Percentiles rank a stretch among this genome's conserved stretches.
phyloP scores from a whole-genome alignment of 2,797 vertebrate species.

The Lophius americanus region DNA sequence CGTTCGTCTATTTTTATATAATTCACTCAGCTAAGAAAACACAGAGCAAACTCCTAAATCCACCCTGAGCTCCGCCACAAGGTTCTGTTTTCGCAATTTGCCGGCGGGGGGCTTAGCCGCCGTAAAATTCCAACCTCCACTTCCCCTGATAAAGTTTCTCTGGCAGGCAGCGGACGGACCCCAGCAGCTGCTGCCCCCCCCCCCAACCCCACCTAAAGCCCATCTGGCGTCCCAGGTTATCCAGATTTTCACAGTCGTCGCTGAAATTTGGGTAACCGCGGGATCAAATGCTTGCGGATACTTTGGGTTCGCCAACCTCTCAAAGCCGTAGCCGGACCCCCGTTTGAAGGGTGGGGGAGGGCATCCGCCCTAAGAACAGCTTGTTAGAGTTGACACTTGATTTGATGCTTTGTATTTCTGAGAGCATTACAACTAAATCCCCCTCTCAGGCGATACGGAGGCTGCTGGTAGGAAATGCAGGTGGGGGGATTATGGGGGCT shows the following conservation, averaged over 20 bases:
- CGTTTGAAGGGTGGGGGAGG: constrained; percentile 19
- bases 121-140: constrained; percentile 67
- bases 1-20: constrained; percentile 57
- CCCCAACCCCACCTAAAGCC: constrained; percentile 23
- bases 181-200: constrained; percentile 70
- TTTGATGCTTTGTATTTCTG: constrained; percentile 73
- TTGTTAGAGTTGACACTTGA: constrained; percentile 76
- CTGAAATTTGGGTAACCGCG: constrained; percentile 54
- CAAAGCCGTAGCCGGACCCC: constrained; percentile 11
- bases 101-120: constrained; percentile 56
- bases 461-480: constrained; percentile 62
- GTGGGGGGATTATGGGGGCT: constrained; percentile 68
- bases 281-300: constrained; percentile 50
- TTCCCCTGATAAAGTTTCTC: constrained; percentile 70
- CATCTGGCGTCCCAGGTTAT: constrained; percentile 63
- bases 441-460: constrained; percentile 52
- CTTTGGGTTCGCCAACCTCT: constrained; percentile 37
- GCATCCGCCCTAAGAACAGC: constrained; percentile 55
- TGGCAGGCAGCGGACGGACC: constrained; percentile 43
- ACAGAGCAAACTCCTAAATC: constrained; percentile 57
- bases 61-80: constrained; percentile 60
- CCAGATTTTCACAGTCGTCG: constrained; percentile 71
- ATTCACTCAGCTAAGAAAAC: constrained; percentile 44
- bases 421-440: constrained; percentile 72
- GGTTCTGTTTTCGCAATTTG: constrained; percentile 71